These are phyloP conservation scores for Melanotaenia boesemani DNA, from an alignment of 2,797 vertebrate genomes.

Conservation along the genomic window DNA sequence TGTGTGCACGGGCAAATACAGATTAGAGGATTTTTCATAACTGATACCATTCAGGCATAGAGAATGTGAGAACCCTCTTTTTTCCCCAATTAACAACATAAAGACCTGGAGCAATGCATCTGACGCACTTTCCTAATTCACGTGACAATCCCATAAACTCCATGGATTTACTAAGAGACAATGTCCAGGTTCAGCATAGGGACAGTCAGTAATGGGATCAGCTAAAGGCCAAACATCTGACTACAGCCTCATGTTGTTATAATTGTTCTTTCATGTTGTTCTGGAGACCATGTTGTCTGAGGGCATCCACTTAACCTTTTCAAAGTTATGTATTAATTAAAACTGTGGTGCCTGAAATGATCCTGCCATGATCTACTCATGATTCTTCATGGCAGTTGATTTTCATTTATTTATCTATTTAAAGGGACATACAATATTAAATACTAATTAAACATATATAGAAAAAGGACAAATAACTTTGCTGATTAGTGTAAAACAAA, in stretches of 20 bases:
- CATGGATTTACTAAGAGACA: constrained; percentile 14
- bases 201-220: constrained; percentile 31
- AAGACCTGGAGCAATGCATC: constrained; percentile 8
- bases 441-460: background rate
- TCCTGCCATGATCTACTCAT: background rate
- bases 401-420: background rate
- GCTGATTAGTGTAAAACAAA: background rate
- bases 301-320: constrained; percentile 8
- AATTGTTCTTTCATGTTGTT: constrained; percentile 19
- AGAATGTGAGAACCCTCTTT: constrained; percentile 1
- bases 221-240: constrained; percentile 55
- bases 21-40: constrained; percentile 17
- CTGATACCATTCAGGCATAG: constrained; percentile 14
- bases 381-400: background rate
- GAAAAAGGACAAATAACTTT: background rate
- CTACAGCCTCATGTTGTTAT: constrained; percentile 19
- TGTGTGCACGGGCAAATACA: background rate
- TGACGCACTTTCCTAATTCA: constrained; percentile 13
- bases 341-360: background rate
- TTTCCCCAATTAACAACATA: constrained; percentile 7
- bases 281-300: background rate
- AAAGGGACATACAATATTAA: background rate
- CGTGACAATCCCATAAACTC: constrained; percentile 19
- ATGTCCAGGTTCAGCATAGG: background rate
- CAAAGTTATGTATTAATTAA: constrained; percentile 1